A percentile compares a stretch with the other conserved stretches of the same genome.
Conservation (phyloP, 2,113 vertebrate species). For the Oenanthe melanoleuca region DNA sequence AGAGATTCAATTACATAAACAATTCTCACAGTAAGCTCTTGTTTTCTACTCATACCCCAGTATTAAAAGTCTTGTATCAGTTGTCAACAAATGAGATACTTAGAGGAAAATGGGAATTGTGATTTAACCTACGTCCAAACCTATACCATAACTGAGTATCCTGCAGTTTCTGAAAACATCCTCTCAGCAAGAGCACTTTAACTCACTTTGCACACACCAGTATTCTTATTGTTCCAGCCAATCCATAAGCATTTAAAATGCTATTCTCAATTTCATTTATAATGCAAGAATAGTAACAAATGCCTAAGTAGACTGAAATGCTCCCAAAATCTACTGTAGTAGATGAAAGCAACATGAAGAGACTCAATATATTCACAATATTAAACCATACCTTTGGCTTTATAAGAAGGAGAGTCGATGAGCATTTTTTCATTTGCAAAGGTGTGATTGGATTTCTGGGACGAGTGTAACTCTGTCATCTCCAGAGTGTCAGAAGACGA, state of each 20-base stretch:
- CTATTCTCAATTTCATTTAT: not conserved
- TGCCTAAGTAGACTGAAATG: not conserved
- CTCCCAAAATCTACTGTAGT: not conserved
- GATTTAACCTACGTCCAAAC: not conserved
- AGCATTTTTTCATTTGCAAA: slow-evolving; percentile 34
- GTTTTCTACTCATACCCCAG: fast-evolving
- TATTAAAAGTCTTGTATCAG: not conserved
- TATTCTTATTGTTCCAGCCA: not conserved
- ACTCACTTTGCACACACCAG: not conserved
- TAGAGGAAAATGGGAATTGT: not conserved
- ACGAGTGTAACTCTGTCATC: slow-evolving; percentile 29
- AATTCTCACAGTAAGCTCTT: not conserved
- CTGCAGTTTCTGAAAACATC: not conserved
- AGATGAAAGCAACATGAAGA: not conserved
- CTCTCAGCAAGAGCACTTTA: not conserved
- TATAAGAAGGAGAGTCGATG: slow-evolving; percentile 23
- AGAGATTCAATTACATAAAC: not conserved
- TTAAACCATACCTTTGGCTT: slow-evolving; percentile 67
- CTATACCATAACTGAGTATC: not conserved
- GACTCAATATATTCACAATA: not conserved
- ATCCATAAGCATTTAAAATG: not conserved
- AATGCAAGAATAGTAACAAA: not conserved
- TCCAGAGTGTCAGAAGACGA: slow-evolving; percentile 63
- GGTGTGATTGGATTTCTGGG: slow-evolving; percentile 20
- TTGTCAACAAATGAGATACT: not conserved